Conservation (phyloP, 2,113 vertebrate species). For the Siphamia tubifer region DNA sequence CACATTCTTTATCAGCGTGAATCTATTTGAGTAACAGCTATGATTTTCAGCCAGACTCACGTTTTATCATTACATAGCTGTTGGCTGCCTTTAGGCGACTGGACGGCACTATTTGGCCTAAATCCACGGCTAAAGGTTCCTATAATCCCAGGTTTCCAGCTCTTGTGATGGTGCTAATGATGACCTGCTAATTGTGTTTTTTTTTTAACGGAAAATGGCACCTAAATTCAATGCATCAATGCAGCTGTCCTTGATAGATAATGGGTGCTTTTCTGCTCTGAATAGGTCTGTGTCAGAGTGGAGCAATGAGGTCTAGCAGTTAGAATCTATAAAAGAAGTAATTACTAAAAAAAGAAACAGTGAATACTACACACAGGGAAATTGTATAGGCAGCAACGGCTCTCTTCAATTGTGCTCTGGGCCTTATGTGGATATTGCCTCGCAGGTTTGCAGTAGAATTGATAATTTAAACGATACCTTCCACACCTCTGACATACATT, state of each 20-base stretch:
- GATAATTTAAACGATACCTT: conserved; percentile 59
- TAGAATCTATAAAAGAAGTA: conserved; percentile 68
- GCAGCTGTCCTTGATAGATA: conserved; percentile 46
- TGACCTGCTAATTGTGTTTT: conserved; percentile 59
- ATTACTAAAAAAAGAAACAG: conserved; percentile 63
- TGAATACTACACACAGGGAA: conserved; percentile 38
- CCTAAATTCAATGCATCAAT: conserved; percentile 49
- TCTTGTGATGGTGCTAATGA: conserved; percentile 27
- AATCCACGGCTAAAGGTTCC: background rate
- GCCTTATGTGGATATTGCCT: conserved; percentile 38
- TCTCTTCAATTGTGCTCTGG: conserved; percentile 26
- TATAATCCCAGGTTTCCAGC: conserved; percentile 14
- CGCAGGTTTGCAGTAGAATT: conserved; percentile 29
- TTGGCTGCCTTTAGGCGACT: background rate
- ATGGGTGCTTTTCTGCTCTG: conserved; percentile 41
- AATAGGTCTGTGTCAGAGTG: conserved; percentile 32
- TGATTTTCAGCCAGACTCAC: background rate
- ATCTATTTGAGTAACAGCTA: background rate
- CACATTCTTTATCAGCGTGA: background rate
- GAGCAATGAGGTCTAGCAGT: conserved; percentile 37
- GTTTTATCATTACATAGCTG: background rate
- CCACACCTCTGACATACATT: conserved; percentile 51
- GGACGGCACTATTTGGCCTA: background rate
- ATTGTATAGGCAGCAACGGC: conserved; percentile 23
- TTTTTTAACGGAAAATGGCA: conserved; percentile 50